These are phyloP conservation scores for Garrulus glandarius DNA, from an alignment of 2,797 vertebrate species.

Conservation along the genomic window DNA sequence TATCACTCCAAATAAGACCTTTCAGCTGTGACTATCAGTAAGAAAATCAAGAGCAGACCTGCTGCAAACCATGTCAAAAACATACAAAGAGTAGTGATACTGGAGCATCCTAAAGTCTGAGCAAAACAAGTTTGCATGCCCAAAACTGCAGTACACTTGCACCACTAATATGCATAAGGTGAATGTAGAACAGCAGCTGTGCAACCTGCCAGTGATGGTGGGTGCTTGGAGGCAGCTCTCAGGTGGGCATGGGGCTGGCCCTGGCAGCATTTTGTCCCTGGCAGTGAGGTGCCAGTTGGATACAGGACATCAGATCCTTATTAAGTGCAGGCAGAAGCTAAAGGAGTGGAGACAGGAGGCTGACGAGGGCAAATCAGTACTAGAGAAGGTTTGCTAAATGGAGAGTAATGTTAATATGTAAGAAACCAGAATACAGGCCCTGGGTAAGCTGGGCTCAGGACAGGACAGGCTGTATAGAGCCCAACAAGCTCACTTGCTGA, in stretches of 20 bases:
- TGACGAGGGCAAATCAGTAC: not conserved
- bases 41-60: not conserved
- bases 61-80: not conserved
- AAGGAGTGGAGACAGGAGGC: not conserved
- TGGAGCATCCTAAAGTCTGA: not conserved
- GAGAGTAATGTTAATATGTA: not conserved
- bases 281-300: not conserved
- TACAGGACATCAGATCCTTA: not conserved
- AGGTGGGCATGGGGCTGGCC: not conserved
- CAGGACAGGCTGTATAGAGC: not conserved
- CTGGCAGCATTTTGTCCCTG: not conserved
- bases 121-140: not conserved
- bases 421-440: not conserved
- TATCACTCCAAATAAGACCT: slow-evolving; percentile 19
- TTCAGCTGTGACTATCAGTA: slow-evolving; percentile 21
- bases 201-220: accelerated
- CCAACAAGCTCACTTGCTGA: not conserved
- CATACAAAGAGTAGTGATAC: not conserved
- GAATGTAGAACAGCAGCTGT: not conserved
- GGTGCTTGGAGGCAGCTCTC: not conserved
- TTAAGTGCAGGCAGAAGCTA: not conserved
- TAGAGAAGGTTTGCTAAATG: not conserved
- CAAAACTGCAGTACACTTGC: not conserved
- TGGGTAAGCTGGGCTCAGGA: not conserved
- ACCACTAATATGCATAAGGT: not conserved